Base-by-base conservation (phyloP, 2,797 vertebrate genomes). In the Florisuga fusca region DNA sequence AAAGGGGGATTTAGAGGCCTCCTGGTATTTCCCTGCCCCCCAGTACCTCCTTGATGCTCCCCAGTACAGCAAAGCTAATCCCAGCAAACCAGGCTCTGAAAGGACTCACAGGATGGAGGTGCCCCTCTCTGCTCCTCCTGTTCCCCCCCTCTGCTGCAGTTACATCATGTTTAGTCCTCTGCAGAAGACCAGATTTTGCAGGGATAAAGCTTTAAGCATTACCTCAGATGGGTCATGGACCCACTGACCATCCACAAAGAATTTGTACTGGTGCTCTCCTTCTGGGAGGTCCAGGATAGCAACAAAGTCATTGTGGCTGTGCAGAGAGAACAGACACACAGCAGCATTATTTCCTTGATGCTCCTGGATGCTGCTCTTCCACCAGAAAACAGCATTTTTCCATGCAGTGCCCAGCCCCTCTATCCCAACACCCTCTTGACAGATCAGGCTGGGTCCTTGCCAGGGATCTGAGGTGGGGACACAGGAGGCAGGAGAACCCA, bases 191-290 rank as follows among this genome's bases (percentile, higher is more conserved):
- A 75, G 31, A 80, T 55, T 18, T 18, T 62, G 29, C 13, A 55
- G 22, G 53, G 19, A 63, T 48, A 82, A 86, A 79, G 23, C 80
- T 64, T 86, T 51, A 48, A 80, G 80, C 23, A 26, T 98, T 98
- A 99, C 99, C 99, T 99, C 99, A 34, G 99, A 98, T 0, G 99
- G 98, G 95, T 99, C 99, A 48, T 99, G 99, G 78, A 99, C 98
- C 99, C 99, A 99, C 94, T 99, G 99, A 79, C 99, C 99, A 46
- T 99, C 99, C 94, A 99, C 99, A 96, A 99, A 99, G 96, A 99
- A 99, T 96, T 99, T 99, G 97, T 99, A 99, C 95, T 99, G 99
- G 93, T 99, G 99, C 75, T 99, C 99, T 90, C 99, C 99, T 96
- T 99, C 99, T 7, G 99, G 99, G 82, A 99, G 98, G 95, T 99